Evolutionary conservation across 2,888 invertebrate species (phyloP), one percentile per base, ranked within the genome.

Genomic region (Steinernema scapterisci): DNA sequence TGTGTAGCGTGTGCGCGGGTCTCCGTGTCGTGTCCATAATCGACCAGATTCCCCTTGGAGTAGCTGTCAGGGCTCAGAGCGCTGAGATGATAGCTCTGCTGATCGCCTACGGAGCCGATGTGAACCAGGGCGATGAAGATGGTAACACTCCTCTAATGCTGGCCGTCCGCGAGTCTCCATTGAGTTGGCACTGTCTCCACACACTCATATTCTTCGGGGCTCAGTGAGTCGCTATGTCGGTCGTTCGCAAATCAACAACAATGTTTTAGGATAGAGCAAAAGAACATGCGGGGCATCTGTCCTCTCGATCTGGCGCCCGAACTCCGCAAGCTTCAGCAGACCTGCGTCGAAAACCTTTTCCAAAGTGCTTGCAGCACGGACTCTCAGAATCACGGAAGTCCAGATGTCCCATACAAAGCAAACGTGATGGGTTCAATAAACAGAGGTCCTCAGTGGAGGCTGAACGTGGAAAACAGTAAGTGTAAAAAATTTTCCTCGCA

Each of bases 91-190:
- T 91, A 25, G 89, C 90, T 48, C 86, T 91, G 9, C 71, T 81
- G 63, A 89, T 91, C 71, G 89, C 90, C 77, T 90, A 90, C 83
- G 91, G 91, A 45, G 91, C 91, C 0, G 87, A 88, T 74, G 87
- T 89, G 1, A 89, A 90, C 82, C 87, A 89, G 70, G 89, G 89
- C 84, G 91, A 91, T 84, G 86, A 87, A 25, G 88, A 89, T 76
- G 91, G 91, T 23, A 90, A 91, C 84, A 90, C 91, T 19, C 91
- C 91, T 0, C 88, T 91, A 23, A 91, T 91, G 84, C 85, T 91
- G 72, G 90, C 91, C 31, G 90, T 90, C 52, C 89, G 90, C 75
- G 90, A 90, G 81, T 89, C 89, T n/a, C 90, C 89, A 75, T 89
- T 90, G 72, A 90, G 89, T 63, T 89, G 90, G 89, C 89, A 90